These are phyloP conservation scores for Tragelaphus buxtoni DNA, from an alignment of 2,113 vertebrate species.

Conservation along the genomic window DNA sequence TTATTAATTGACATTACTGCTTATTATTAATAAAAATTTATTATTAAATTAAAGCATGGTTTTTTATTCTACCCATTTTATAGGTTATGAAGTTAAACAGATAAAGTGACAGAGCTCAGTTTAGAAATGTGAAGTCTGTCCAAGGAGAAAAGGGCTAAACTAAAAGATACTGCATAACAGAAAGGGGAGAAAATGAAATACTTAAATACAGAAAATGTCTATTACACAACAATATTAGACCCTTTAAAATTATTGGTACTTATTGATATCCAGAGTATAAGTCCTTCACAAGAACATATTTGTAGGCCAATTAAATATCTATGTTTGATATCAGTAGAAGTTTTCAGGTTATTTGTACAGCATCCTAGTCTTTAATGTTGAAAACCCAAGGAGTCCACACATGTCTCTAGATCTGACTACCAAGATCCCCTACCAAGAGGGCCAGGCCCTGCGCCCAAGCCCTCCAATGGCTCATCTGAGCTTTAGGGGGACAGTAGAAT, in stretches of 20 bases:
- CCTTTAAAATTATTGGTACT: not conserved
- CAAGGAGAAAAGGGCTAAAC: not conserved
- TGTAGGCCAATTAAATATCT: not conserved
- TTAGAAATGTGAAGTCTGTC: not conserved
- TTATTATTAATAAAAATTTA: not conserved
- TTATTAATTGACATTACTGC: not conserved
- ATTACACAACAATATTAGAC: not conserved
- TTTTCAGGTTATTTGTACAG: not conserved
- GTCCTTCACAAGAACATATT: not conserved
- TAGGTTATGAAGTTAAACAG: not conserved
- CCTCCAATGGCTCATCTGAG: not conserved
- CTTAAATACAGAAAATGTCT: not conserved
- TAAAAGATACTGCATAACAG: not conserved
- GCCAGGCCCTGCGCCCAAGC: fast-evolving
- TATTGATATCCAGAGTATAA: not conserved
- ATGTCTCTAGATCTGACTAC: not conserved
- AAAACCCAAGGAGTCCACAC: not conserved
- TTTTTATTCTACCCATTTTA: not conserved
- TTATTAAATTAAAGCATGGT: not conserved
- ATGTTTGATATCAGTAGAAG: not conserved
- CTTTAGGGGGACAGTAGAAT: not conserved
- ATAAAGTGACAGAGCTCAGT: not conserved
- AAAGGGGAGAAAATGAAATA: not conserved
- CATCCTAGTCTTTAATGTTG: not conserved
- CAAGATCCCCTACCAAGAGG: not conserved